phyloP scores from a whole-genome alignment of 2,888 invertebrate species.

The Netelia inedita region DNA sequence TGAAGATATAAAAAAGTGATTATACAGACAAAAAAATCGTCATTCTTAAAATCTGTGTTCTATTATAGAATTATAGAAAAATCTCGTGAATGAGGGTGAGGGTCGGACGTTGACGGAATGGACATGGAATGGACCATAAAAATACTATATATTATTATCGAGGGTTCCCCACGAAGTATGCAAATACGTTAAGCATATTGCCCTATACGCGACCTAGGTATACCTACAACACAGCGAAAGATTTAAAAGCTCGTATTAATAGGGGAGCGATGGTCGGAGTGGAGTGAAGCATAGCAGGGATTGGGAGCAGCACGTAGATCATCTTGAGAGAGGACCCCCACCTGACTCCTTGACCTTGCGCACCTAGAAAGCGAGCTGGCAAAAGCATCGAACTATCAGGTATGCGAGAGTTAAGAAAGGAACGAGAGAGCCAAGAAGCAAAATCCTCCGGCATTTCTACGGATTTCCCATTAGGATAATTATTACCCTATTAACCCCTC shows the following conservation, averaged over 20 bases:
- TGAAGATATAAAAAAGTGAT: no score
- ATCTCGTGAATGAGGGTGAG: not conserved
- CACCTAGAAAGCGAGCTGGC: conserved; percentile 65
- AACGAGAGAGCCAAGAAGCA: conserved; percentile 34
- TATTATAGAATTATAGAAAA: no score
- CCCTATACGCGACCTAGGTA: not conserved
- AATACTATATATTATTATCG: not conserved
- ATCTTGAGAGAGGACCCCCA: conserved; percentile 63
- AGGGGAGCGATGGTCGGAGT: not conserved
- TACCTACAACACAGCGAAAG: not conserved
- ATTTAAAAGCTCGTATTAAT: not conserved
- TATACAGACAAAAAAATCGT: no score
- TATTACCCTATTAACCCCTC: conserved; percentile 31
- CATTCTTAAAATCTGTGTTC: no score
- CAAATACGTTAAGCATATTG: not conserved
- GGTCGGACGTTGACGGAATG: conserved; percentile 20
- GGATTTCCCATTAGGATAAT: conserved; percentile 60
- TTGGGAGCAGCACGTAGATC: conserved; percentile 56
- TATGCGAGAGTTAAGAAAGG: not conserved
- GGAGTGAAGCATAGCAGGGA: conserved; percentile 28
- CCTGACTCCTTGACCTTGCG: conserved; percentile 63
- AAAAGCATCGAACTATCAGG: conserved; percentile 4
- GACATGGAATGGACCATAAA: not conserved
- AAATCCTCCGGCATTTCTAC: conserved; percentile 25
- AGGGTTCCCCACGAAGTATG: not conserved